Evolutionary conservation across 2,113 vertebrate species (phyloP), one percentile per base, ranked within the genome.

Genomic region (Bubo scandiacus): DNA sequence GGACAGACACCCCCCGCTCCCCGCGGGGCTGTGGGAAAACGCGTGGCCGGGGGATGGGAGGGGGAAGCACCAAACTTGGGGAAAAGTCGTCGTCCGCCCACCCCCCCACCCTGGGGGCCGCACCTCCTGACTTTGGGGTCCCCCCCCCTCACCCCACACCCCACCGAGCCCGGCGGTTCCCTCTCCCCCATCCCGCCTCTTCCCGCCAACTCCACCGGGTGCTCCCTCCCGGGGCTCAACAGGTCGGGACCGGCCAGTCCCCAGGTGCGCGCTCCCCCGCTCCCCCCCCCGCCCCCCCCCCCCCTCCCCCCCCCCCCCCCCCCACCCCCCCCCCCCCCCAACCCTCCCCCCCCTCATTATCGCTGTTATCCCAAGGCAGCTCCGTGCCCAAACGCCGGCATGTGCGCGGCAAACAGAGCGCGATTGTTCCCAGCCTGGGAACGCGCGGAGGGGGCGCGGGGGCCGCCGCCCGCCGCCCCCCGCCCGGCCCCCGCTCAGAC

Each of bases 361-460:
- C 82, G 70, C 65, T 36, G 98, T 97, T 96, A 94, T 97, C 97
- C 92, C 94, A 95, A 97, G 97, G 97, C 97, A 97, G 97, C 97
- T 95, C 97, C 97, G 97, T 97, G 98, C 98, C 97, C 97, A 96
- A 97, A 95, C 97, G 94, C 92, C 97, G 94, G 94, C 98, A 83
- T 97, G 97, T 97, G 97, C 96, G 97, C 97, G 98, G 98, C 98
- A 98, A 98, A 99, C 98, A 99, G 98, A 98, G 98, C 98, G 97
- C 97, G 98, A 99, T 98, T 99, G 98, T 98, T 98, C 94, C 84
- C 98, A 98, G 98, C 98, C 98, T 99, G 98, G 98, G 98, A 99
- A 99, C 98, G 98, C 98, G 98, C 98, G 97, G 97, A 97, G 96
- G 97, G 98, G 97, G 98, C 79, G 91, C 81, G 71, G 97, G 98